Evolutionary conservation across 2,888 invertebrate species (phyloP), one percentile per base, ranked within the genome.

Genomic region (Cephalotes varians): DNA sequence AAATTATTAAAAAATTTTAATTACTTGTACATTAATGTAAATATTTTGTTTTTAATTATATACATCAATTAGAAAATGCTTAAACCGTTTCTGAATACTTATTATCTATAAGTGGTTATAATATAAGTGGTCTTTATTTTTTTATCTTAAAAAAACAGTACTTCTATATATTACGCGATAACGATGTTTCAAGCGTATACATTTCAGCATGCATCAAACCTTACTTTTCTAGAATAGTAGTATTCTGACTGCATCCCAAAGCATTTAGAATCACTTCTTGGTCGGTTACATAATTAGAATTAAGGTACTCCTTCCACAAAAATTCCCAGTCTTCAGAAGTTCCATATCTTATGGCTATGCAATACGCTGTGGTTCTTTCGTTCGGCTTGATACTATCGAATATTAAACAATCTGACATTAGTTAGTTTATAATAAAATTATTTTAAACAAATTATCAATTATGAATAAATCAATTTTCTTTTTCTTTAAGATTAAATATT

Each of bases 251-350:
- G 86, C 96, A 96, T 0, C 96, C 95, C 18, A 97, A 94, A 0
- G 96, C 96, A 67, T 95, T 94, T 1, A 97, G 95, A 92, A 97
- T 96, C 18, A 95, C 95, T 1, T 95, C 95, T 64, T 96, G 95
- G 88, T 97, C 96, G 1, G 95, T 95, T 0, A 97, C 96, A 64
- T 96, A 96, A 18, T 96, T 95, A 1, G 96, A 95, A 72, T 95
- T 95, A 49, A 94, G 90, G 94, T 96, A 97, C 88, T 96, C 94
- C 4, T 95, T 90, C 96, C 96, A 97, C 54, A 97, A 95, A 93
- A 97, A 97, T 47, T 97, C 95, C 96, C 97, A 98, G 92, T 97
- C 97, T 0, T 95, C 95, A 31, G 95, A 94, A 0, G 96, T 96
- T 56, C 98, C 97, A 81, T 96, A 94, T 77, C 95, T 95, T 0